Percentiles rank a stretch among this genome's conserved stretches.
Conservation (phyloP, 2,113 vertebrate species). For the Isichthys henryi region DNA sequence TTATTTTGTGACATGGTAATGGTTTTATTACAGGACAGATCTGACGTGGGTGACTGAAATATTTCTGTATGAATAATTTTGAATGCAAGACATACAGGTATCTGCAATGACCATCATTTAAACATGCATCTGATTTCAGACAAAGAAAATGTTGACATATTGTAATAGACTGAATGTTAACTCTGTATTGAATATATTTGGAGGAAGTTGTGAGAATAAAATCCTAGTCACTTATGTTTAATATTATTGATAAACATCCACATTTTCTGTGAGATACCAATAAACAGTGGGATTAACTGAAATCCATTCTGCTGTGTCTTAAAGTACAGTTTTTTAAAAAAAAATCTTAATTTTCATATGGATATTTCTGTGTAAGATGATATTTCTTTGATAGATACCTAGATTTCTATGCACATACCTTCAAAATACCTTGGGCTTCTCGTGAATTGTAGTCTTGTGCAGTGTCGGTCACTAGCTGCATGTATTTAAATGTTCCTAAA, state of each 20-base stretch:
- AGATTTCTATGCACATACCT: not conserved
- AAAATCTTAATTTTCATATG: not conserved
- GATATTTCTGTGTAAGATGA: not conserved
- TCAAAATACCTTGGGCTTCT: not conserved
- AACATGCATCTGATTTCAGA: not conserved
- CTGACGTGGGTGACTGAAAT: not conserved
- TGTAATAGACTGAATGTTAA: not conserved
- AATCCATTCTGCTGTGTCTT: not conserved
- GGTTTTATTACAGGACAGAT: not conserved
- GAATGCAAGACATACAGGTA: not conserved
- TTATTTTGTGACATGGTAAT: not conserved
- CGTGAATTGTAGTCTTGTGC: not conserved
- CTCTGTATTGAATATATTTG: not conserved
- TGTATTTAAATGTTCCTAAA: not conserved
- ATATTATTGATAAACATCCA: not conserved
- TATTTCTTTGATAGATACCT: not conserved
- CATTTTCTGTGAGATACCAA: not conserved
- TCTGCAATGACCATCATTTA: not conserved
- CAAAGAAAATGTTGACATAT: not conserved
- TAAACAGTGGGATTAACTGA: not conserved
- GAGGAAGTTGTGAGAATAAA: not conserved
- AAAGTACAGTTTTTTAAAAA: not conserved
- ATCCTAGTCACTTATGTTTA: not conserved
- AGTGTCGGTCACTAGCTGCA: not conserved
- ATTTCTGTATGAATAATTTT: not conserved